Percentiles rank a stretch among this genome's conserved stretches.
Evolutionary conservation across 2,888 invertebrate species (phyloP).

Genomic region (Patella ulyssiponensis): DNA sequence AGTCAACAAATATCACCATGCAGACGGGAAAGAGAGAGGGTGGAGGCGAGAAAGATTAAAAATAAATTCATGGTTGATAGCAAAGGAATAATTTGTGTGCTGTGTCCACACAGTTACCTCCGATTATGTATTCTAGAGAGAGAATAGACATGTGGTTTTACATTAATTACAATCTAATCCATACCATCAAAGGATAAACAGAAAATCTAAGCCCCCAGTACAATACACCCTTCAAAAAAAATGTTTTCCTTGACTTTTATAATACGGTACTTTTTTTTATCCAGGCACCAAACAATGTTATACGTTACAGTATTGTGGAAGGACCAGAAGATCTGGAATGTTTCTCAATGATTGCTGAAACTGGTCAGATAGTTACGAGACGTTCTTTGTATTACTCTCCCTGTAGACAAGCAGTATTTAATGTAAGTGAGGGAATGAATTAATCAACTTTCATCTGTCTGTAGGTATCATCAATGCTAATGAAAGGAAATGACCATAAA

Average conservation of each 20-base stretch:
- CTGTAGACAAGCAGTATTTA: slow-evolving; percentile 45
- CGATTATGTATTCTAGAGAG: too few species aligned
- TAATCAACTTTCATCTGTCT: neutral
- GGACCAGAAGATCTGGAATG: slow-evolving; percentile 56
- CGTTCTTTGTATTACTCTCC: slow-evolving; percentile 53
- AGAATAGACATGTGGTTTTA: too few species aligned
- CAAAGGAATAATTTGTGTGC: too few species aligned
- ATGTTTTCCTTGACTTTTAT: slow-evolving; percentile 33
- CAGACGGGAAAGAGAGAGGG: too few species aligned
- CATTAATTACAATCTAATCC: too few species aligned
- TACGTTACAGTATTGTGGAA: slow-evolving; percentile 56
- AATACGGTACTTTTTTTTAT: slow-evolving; percentile 37
- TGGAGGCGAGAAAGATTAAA: too few species aligned
- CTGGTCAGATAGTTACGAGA: slow-evolving; percentile 54
- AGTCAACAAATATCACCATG: too few species aligned
- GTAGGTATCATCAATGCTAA: neutral
- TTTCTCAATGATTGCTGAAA: slow-evolving; percentile 57
- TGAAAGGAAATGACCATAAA: slow-evolving; percentile 4
- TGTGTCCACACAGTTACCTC: too few species aligned
- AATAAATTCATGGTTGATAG: too few species aligned
- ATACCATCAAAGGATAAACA: too few species aligned
- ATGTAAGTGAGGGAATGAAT: slow-evolving; percentile 39
- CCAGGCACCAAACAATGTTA: slow-evolving; percentile 64
- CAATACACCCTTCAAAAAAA: too few species aligned
- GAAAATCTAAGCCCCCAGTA: too few species aligned